Base-by-base conservation (phyloP, 2,797 vertebrate species). In the Buphagus erythrorhynchus region DNA sequence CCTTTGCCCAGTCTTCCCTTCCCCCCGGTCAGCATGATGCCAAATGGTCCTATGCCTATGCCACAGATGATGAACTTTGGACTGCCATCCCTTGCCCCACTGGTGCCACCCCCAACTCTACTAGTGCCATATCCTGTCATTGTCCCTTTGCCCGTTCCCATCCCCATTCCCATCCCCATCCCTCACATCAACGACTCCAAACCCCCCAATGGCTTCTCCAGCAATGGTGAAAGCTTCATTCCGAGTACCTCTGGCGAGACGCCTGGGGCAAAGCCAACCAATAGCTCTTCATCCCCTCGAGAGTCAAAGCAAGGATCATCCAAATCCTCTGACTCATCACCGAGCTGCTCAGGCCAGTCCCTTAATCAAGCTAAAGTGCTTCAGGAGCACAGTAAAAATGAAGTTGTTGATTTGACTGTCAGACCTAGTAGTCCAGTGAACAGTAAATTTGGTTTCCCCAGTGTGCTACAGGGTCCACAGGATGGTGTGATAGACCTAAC, bases 81-180 rank as follows among this genome's bases (percentile, higher is more conserved):
- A 91, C 98, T 99, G 98, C 99, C 99, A n/a, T 99, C 99, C 61
- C 98, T 99, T 63, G 99, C 99, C 63, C 99, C 99, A 4, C 96
- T 99, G 95, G 99, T 99, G 96, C 99, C 99, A 87, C 99, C 99
- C 40, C 99, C 99, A 4, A 99, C 99, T 93, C 98, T 99, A 82
- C 97, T 99, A 96, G 99, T 99, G 97, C 99, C 99, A 88, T 99
- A 99, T 95, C 99, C 99, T 6, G 99, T 99, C 74, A 99, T 99
- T 82, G 99, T 99, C 78, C 99, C 99, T 49, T 98, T 99, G 88
- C 99, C 99, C 0, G 99, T 99, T 69, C 99, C 99, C 66, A 99
- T 99, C 92, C 99, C 99, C 45, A 99, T 99, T 94, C 99, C 99
- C 15, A 99, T 99, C 40, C 99, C 99, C 79, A 99, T 99, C 92